Conservation (phyloP, 2,797 vertebrate genomes). For the Remorina albescens region DNA sequence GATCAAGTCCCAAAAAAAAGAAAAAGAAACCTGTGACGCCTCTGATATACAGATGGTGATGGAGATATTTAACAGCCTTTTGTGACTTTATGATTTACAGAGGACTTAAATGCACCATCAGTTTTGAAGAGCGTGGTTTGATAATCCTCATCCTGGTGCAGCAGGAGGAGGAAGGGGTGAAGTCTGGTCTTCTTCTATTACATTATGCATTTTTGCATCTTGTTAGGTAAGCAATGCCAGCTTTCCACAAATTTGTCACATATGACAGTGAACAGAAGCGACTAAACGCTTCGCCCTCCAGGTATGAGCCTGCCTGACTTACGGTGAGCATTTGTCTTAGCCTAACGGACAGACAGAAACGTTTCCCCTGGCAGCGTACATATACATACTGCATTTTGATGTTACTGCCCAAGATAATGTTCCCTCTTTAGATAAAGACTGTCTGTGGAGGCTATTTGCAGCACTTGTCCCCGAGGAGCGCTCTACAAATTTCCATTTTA, state of each 20-base stretch:
- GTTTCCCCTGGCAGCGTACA: background rate
- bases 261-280: background rate
- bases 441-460: slow-evolving; percentile 26
- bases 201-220: background rate
- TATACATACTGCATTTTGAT: slow-evolving; percentile 7
- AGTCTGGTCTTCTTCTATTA: too few species aligned
- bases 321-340: slow-evolving; percentile 4
- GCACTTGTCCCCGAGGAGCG: slow-evolving; percentile 34
- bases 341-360: slow-evolving; percentile 7
- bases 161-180: background rate
- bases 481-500: slow-evolving; percentile 39
- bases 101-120: background rate
- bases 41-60: background rate
- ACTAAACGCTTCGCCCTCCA: background rate
- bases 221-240: background rate
- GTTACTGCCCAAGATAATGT: slow-evolving; percentile 24
- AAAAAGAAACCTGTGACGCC: background rate
- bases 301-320: background rate
- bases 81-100: background rate
- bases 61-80: background rate
- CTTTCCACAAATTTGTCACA: background rate
- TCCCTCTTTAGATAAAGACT: slow-evolving; percentile 29
- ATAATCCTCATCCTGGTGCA: background rate
- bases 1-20: background rate
- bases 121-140: background rate